These are phyloP conservation scores for Azemiops feae DNA, from an alignment of 2,113 vertebrate genomes.

Conservation along the genomic window DNA sequence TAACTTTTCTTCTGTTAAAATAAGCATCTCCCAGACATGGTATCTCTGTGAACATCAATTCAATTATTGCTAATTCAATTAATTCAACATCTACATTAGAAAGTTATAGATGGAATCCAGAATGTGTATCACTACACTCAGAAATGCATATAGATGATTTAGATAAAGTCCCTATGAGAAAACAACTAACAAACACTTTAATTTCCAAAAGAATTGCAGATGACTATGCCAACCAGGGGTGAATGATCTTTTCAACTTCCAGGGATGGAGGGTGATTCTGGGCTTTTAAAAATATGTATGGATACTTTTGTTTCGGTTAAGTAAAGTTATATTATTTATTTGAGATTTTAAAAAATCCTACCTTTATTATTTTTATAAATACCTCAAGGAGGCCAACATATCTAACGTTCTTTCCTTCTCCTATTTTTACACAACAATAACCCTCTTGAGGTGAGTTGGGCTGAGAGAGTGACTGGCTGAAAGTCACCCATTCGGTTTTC, in stretches of 20 bases:
- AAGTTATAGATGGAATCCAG: background rate
- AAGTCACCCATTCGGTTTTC: background rate
- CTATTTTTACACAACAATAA: background rate
- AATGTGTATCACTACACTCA: background rate
- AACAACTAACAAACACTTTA: background rate
- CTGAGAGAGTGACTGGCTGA: background rate
- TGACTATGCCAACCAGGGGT: conserved; percentile 14
- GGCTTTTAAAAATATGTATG: conserved; percentile 19
- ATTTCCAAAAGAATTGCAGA: background rate
- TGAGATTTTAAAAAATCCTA: background rate
- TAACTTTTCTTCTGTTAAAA: background rate
- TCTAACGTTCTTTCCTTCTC: background rate
- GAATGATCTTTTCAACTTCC: background rate
- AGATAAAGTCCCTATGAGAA: background rate
- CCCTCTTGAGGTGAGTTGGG: background rate
- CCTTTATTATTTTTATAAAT: background rate
- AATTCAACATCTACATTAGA: background rate
- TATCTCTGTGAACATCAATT: background rate
- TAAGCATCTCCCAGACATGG: background rate
- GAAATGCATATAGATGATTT: background rate
- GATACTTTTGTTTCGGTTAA: conserved; percentile 52
- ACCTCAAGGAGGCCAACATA: background rate
- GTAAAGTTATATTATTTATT: background rate
- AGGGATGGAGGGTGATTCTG: background rate
- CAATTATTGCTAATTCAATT: background rate